A percentile compares a stretch with the other conserved stretches of the same genome.
phyloP scores from a whole-genome alignment of 2,888 invertebrate species.

The Cheilosia scutellata region DNA sequence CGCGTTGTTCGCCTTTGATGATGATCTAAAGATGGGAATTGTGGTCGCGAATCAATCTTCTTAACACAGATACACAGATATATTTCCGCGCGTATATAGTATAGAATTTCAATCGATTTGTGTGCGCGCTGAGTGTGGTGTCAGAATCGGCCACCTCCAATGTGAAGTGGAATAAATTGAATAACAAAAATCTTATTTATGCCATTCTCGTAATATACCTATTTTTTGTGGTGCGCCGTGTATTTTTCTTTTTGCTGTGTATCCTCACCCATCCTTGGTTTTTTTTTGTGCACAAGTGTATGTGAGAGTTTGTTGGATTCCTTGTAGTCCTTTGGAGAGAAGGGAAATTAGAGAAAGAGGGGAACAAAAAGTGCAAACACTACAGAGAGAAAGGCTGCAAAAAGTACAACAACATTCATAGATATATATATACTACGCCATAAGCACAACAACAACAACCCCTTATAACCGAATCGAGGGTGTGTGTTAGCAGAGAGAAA shows the following conservation, averaged over 20 bases:
- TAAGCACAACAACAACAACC: slow-evolving; percentile 24
- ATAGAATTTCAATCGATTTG: slow-evolving; percentile 63
- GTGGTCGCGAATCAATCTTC: slow-evolving; percentile 70
- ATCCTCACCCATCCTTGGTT: not conserved
- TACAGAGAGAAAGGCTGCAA: slow-evolving; percentile 61
- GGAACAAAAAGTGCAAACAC: slow-evolving; percentile 68
- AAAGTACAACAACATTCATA: slow-evolving; percentile 66
- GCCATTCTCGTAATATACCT: slow-evolving; percentile 53
- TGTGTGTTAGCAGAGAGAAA: slow-evolving; percentile 15
- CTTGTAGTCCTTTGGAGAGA: slow-evolving; percentile 36
- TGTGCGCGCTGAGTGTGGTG: slow-evolving; percentile 15
- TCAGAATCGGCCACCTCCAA: slow-evolving; percentile 19
- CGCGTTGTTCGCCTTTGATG: slow-evolving; percentile 40
- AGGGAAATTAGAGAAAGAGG: slow-evolving; percentile 28
- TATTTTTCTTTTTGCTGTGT: slow-evolving; percentile 17
- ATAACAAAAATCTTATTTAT: slow-evolving; percentile 64
- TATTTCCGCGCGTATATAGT: slow-evolving; percentile 10
- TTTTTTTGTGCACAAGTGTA: slow-evolving; percentile 18
- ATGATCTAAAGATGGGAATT: slow-evolving; percentile 56
- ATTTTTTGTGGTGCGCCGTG: slow-evolving; percentile 38
- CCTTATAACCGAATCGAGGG: not conserved
- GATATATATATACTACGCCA: slow-evolving; percentile 58
- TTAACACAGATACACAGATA: slow-evolving; percentile 66
- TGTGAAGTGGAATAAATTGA: slow-evolving; percentile 62
- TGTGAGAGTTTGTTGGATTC: slow-evolving; percentile 25